Base-by-base conservation (phyloP, 2,888 invertebrate species). In the Nycteola revayana region DNA sequence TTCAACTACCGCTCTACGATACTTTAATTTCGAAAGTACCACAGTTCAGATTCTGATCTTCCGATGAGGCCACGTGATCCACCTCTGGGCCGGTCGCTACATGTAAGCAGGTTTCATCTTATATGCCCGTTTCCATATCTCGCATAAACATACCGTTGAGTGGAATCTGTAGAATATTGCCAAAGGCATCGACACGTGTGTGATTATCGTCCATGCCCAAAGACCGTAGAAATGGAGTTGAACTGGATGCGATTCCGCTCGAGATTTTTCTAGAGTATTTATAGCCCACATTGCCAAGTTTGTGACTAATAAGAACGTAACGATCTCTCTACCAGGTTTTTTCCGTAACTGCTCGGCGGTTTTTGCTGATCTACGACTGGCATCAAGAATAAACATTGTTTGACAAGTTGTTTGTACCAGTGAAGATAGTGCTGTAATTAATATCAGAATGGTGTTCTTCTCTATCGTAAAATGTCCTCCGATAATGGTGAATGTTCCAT, bases 171-270 rank as follows among this genome's bases (percentile, higher is more conserved):
- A 98, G 84, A 98, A 98, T 44, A 98, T 97, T 1, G 97, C 96
- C 60, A 94, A 63, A 0, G 98, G 98, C 94, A 97, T 96, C 1
- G 96, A 96, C 1, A 98, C 96, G 68, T 98, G 97, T 0, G 96
- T 97, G 42, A 98, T 97, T 42, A 98, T 96, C 7, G 97, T 96
- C 97, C 97, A 98, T 18, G 96, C 96, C 96, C 96, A 97, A 22
- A 96, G 87, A 0, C 97, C 97, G 64, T 96, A 97, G 82, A 98
- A 97, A 66, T 96, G 94, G 50, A 97, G 81, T 77, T 98, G 97
- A 25, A 97, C 94, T 5, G 97, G 97, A 75, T 97, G 96, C 3
- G 96, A 96, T 66, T 97, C 96, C 0, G 97, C 95, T 10, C 96
- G 90, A 0, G 96, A 95, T 61, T 97, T 97, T 75, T 97, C 97